Evolutionary conservation across 2,113 vertebrate genomes (phyloP), one percentile per base, ranked within the genome.

Genomic region (Rhinoptilus africanus): DNA sequence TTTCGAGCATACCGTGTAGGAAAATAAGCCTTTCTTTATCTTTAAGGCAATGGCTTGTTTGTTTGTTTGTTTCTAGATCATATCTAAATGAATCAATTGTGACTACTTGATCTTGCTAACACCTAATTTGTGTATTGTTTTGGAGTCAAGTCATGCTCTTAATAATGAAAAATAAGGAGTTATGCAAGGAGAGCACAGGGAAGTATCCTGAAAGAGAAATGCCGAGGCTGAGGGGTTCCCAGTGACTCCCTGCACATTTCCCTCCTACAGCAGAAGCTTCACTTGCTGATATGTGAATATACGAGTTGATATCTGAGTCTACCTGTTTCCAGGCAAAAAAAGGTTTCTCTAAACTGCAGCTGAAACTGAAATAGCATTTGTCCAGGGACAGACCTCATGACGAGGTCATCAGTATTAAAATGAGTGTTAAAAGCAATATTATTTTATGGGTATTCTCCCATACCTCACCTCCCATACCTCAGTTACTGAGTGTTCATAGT

Each of bases 51-150:
- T 47, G 32, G 6, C 16, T 82, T 88, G 47, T 90, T 67, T 74
- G 30, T 81, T 88, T 84, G 7, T 89, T 91, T 86, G 35, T 87
- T 90, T 92, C 57, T 93, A 96, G 84, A 76, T 86, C 56, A 75
- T 66, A 90, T n/a, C 63, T 45, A 92, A 89, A 90, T 91, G 54
- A 94, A 83, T 68, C 96, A 95, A 85, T 85, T 93, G 37, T 66
- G 71, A 62, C 91, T 91, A 72, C 82, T 90, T 95, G 80, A 80
- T 96, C 94, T 97, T 96, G 81, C 67, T 95, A 81, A 87, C 81
- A 96, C 96, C 80, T 89, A 97, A 94, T 96, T 97, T 95, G 59
- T 56, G 56, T 41, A 85, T 62, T 93, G 43, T 90, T 84, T 82
- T 83, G 53, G 11, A 62, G 83, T 43, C 35, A 84, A 74, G 34